These are phyloP conservation scores for Malacosoma neustria DNA, from an alignment of 2,888 invertebrate species.

Conservation along the genomic window DNA sequence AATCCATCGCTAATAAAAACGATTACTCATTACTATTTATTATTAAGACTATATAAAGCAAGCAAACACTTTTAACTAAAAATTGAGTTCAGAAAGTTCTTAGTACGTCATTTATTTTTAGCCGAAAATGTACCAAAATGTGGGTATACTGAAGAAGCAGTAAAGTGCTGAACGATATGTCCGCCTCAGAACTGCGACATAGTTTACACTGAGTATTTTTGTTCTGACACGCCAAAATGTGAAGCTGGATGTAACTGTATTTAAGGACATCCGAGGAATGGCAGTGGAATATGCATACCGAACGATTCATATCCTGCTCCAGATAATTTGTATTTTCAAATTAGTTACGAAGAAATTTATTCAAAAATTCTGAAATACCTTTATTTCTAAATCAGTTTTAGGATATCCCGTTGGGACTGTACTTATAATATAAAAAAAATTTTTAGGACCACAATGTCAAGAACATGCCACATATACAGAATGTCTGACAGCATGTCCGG, in stretches of 20 bases:
- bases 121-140: not conserved
- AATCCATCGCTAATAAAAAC: too few species aligned
- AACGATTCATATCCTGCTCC: constrained; percentile 23
- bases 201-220: constrained; percentile 16
- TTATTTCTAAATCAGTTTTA: too few species aligned
- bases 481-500: constrained; percentile 21
- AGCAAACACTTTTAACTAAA: too few species aligned
- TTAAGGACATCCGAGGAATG: constrained; percentile 26
- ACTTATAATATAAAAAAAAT: too few species aligned
- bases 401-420: too few species aligned
- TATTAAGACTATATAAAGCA: too few species aligned
- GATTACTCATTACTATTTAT: too few species aligned
- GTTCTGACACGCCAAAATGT: constrained; percentile 15
- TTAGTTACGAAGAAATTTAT: too few species aligned
- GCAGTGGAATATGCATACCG: constrained; percentile 21
- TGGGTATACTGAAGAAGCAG: constrained; percentile 14
- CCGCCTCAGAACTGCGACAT: constrained; percentile 30
- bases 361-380: too few species aligned
- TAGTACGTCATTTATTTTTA: too few species aligned
- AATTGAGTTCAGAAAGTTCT: too few species aligned
- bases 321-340: constrained; percentile 15
- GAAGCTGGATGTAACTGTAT: constrained; percentile 35
- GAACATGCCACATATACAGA: constrained; percentile 17
- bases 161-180: constrained; percentile 19
- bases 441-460: constrained; percentile 10